These are phyloP conservation scores for Bemisia tabaci DNA, from an alignment of 1,140 invertebrate genomes.

Conservation along the genomic window DNA sequence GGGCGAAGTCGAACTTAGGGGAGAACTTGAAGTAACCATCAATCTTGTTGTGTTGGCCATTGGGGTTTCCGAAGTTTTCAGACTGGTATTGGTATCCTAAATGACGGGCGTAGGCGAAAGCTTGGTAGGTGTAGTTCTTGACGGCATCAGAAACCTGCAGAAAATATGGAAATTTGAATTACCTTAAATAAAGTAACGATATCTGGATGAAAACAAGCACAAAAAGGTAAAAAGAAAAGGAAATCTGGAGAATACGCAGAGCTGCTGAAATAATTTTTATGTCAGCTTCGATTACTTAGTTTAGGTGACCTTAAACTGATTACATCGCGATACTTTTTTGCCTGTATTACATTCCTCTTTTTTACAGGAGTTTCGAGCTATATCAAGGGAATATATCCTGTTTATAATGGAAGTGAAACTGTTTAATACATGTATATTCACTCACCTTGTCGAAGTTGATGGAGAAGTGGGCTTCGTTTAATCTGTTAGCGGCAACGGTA, in stretches of 20 bases:
- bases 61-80: constrained; percentile 17
- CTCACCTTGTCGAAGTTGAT: constrained; percentile 33
- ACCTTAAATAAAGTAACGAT: not conserved
- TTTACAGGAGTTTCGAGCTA: no score
- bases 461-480: constrained; percentile 34
- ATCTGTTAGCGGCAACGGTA: constrained; percentile 32
- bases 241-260: constrained; percentile 28
- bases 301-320: no score
- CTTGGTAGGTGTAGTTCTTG: constrained; percentile 21
- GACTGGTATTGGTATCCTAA: constrained; percentile 14
- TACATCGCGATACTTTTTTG: no score
- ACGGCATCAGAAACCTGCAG: not conserved
- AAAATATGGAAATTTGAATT: not conserved
- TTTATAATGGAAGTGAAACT: no score
- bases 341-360: no score
- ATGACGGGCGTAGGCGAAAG: constrained; percentile 15
- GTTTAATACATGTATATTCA: no score
- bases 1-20: constrained; percentile 14
- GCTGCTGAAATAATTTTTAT: constrained; percentile 14
- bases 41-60: constrained; percentile 32
- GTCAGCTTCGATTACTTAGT: no score
- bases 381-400: no score
- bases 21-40: constrained; percentile 29
- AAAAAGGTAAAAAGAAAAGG: constrained; percentile 30
- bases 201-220: constrained; percentile 30